These are phyloP conservation scores for Drosophila phalerata DNA, from an alignment of 2,888 invertebrate genomes.

Conservation along the genomic window DNA sequence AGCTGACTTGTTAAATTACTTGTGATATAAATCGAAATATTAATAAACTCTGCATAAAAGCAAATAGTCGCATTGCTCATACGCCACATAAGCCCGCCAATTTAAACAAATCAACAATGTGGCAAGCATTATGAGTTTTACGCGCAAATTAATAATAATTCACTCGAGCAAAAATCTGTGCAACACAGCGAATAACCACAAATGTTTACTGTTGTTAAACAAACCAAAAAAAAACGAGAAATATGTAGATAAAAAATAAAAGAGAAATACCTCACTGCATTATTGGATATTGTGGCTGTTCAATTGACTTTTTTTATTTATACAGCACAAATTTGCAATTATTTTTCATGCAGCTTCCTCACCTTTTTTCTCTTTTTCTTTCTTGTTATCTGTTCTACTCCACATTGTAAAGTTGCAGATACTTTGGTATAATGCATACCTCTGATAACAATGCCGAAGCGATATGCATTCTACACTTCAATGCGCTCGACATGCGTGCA, in stretches of 20 bases:
- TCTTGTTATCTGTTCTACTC: neutral
- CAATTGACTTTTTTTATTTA: slow-evolving; percentile 13
- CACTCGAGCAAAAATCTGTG: neutral
- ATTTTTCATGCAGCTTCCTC: slow-evolving; percentile 20
- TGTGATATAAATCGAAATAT: slow-evolving; percentile 29
- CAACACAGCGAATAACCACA: slow-evolving; percentile 10
- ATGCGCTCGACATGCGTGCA: slow-evolving; percentile 47
- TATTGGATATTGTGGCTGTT: slow-evolving; percentile 7
- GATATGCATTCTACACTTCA: slow-evolving; percentile 30
- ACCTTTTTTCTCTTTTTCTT: neutral
- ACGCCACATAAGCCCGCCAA: slow-evolving; percentile 44
- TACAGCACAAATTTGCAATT: slow-evolving; percentile 23
- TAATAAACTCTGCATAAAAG: neutral
- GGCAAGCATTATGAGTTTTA: slow-evolving; percentile 20
- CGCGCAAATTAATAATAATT: slow-evolving; percentile 34
- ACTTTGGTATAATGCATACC: slow-evolving; percentile 33
- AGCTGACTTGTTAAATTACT: slow-evolving; percentile 19
- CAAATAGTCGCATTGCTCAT: slow-evolving; percentile 43
- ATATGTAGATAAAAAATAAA: neutral
- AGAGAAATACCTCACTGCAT: neutral
- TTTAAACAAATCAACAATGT: slow-evolving; percentile 22
- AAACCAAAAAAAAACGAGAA: slow-evolving; percentile 2
- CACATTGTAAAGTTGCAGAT: slow-evolving; percentile 19
- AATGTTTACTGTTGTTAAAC: slow-evolving; percentile 16
- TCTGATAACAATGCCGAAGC: slow-evolving; percentile 44